Base-by-base conservation (phyloP, 2,797 vertebrate species). In the Paedocypris micromegethes region DNA sequence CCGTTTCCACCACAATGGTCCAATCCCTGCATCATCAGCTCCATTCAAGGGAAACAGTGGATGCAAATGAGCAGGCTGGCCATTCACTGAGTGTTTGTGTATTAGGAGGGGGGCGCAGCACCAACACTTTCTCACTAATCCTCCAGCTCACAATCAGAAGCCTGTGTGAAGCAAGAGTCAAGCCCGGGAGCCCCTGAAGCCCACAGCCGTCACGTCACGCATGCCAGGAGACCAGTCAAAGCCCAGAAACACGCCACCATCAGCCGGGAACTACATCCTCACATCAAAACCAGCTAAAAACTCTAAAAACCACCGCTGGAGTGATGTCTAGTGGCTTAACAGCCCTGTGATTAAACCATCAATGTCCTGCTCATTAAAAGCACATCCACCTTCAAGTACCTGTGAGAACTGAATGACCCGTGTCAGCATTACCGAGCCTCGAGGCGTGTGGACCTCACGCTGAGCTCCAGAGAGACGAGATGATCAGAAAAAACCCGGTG, bases 1-100 rank as follows among this genome's bases (percentile, higher is more conserved):
- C 88, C 88, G 87, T 89, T 90, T 87, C 85, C 84, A 86, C 83
- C 85, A 91, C 88, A 90, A 88, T 88, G 88, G 88, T 86, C 79
- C 83, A 80, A 83, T 84, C 83, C 83, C 83, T 85, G 86, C 88
- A 84, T 88, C 88, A 90, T 90, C 88, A 88, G 83, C 86, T 86
- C 87, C 87, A 89, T 90, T 90, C 87, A 90, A 83, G 81, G 87
- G 85, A 78, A 89, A 90, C 86, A 90, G 86, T 89, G 88, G 84
- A 90, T 91, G 90, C 87, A 90, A 91, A 91, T 90, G 82, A 74
- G 72, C 74, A 61, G 78, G 78, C 78, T 77, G 62, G 85, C 79
- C 81, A 80, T 85, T 81, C 76, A 78, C 60, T 74, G 50, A 70
- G 58, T 82, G 83, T 72, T 48, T 66, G 54, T 56, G 58, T 66